Evolutionary conservation across 2,797 vertebrate genomes (phyloP).

Genomic region (Urosaurus nigricauda): DNA sequence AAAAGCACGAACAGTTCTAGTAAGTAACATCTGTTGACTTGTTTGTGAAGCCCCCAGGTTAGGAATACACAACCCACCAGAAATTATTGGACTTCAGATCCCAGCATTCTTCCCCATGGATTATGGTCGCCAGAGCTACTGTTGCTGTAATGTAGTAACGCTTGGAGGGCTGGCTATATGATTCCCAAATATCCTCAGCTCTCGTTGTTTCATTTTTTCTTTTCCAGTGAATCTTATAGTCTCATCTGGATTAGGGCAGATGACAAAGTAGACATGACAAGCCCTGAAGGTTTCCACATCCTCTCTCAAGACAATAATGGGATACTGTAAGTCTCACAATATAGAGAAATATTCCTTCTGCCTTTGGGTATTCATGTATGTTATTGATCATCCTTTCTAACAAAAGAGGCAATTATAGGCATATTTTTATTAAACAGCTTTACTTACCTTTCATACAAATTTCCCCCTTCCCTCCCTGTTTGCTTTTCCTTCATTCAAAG

Average conservation of each 20-base stretch:
- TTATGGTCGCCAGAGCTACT: no score
- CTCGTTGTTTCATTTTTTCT: neutral
- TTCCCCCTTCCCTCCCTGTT: neutral
- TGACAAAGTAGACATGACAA: fast-evolving
- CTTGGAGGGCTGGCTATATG: no score
- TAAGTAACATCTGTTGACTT: no score
- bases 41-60: neutral
- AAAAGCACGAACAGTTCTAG: no score
- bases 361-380: no score
- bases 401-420: neutral
- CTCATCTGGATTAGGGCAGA: constrained; percentile 62
- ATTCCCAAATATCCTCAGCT: no score
- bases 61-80: no score
- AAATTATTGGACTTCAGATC: no score
- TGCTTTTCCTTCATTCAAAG: neutral
- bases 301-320: constrained; percentile 41
- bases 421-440: neutral
- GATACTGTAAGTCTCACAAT: constrained; percentile 56
- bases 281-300: constrained; percentile 29
- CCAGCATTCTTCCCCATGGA: no score
- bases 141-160: no score
- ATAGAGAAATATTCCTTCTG: neutral
- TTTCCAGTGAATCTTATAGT: constrained; percentile 13
- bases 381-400: neutral
- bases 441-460: neutral